Conservation (phyloP, 2,888 invertebrate species). For the Sericinus montela region DNA sequence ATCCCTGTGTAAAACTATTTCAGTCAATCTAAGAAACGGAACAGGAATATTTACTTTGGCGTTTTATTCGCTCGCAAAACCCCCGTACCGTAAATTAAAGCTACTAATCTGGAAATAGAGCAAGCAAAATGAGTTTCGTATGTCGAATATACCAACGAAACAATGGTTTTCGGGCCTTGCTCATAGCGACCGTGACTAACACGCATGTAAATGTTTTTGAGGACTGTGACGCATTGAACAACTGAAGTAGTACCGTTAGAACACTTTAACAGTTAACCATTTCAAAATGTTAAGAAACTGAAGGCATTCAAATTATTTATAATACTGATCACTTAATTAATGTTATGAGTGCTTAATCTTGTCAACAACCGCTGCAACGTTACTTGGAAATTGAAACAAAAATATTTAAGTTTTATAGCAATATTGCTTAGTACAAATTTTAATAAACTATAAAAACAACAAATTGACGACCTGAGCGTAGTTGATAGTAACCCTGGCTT, state of each 20-base stretch:
- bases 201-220: slow-evolving; percentile 52
- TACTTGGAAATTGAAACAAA: no score
- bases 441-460: no score
- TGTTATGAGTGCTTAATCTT: no score
- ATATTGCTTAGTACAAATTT: no score
- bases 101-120: slow-evolving; percentile 62
- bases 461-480: no score
- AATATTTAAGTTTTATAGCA: no score
- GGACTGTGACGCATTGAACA: slow-evolving; percentile 30
- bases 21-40: slow-evolving; percentile 21
- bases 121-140: slow-evolving; percentile 54
- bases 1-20: slow-evolving; percentile 5
- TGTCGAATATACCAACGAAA: slow-evolving; percentile 60
- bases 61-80: slow-evolving; percentile 56
- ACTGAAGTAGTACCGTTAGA: slow-evolving; percentile 3
- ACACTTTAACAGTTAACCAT: not conserved
- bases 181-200: slow-evolving; percentile 54
- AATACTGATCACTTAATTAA: no score
- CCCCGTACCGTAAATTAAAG: slow-evolving; percentile 48
- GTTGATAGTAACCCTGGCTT: no score
- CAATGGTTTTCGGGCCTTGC: slow-evolving; percentile 51
- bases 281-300: no score
- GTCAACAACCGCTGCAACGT: no score
- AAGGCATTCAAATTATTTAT: no score
- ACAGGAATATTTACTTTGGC: slow-evolving; percentile 38